These are phyloP conservation scores for Megathymus violae DNA, from an alignment of 1,140 invertebrate species.

Conservation along the genomic window DNA sequence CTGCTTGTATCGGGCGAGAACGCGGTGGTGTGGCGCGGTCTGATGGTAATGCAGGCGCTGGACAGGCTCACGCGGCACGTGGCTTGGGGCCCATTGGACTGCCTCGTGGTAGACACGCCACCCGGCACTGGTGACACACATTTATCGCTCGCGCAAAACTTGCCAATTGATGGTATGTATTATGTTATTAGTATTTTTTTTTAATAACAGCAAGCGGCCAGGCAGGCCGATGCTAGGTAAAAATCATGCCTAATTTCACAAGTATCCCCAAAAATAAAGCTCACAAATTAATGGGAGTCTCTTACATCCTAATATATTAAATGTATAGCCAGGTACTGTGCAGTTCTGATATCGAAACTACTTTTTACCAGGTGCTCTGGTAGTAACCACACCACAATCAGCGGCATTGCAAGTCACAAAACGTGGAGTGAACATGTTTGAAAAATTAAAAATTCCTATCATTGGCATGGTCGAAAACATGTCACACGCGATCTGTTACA, in stretches of 20 bases:
- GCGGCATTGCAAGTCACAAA: conserved; percentile 92
- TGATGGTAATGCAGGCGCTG: conserved; percentile 97
- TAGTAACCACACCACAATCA: conserved; percentile 94
- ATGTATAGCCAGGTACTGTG: too few species aligned
- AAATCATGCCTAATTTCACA: too few species aligned
- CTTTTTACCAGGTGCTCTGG: conserved; percentile 85
- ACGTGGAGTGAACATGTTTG: conserved; percentile 92
- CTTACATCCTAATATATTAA: too few species aligned
- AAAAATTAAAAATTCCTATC: conserved; percentile 91
- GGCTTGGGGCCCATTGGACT: conserved; percentile 91
- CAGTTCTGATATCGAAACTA: conserved; percentile 18
- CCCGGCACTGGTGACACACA: conserved; percentile 97
- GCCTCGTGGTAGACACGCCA: conserved; percentile 94
- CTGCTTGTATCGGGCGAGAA: conserved; percentile 91
- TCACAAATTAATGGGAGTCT: too few species aligned
- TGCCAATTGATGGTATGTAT: conserved; percentile 90
- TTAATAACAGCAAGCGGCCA: too few species aligned
- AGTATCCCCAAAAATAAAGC: too few species aligned
- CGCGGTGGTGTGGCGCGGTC: conserved; percentile 94
- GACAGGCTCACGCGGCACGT: conserved; percentile 93
- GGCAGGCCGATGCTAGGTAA: too few species aligned
- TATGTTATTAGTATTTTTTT: too few species aligned
- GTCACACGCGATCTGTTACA: conserved; percentile 89
- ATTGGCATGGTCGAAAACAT: conserved; percentile 95
- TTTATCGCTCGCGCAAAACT: conserved; percentile 93